phyloP scores from a whole-genome alignment of 2,888 invertebrate species.

The Epirrhoe tristata region DNA sequence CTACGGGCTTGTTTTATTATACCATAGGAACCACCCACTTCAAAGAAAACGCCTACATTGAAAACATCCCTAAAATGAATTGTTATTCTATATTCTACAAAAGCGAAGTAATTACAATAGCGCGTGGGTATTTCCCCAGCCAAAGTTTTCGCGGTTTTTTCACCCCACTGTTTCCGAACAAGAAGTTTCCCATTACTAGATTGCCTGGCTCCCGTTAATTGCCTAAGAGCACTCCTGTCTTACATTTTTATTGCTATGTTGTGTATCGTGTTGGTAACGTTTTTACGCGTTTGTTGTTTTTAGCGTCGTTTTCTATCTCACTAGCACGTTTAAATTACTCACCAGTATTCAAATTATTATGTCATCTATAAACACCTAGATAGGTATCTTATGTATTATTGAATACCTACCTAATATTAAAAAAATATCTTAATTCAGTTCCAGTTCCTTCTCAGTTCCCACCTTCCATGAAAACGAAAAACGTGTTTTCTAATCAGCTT shows the following conservation, averaged over 20 bases:
- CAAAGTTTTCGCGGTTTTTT: slow-evolving; percentile 37
- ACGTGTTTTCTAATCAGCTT: slow-evolving; percentile 2
- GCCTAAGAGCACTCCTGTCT: slow-evolving; percentile 38
- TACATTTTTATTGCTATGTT: slow-evolving; percentile 36
- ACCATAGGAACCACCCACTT: not conserved
- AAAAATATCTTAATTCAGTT: no score
- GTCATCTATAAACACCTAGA: no score
- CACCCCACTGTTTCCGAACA: slow-evolving; percentile 33
- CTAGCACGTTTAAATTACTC: not conserved
- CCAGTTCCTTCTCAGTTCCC: not conserved
- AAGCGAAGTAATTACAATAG: slow-evolving; percentile 35
- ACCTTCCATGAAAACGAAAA: slow-evolving; percentile 1
- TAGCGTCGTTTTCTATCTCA: not conserved
- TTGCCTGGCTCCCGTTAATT: slow-evolving; percentile 40
- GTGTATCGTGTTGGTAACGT: slow-evolving; percentile 26
- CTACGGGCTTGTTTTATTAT: no score
- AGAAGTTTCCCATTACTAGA: slow-evolving; percentile 42
- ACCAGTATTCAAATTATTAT: no score
- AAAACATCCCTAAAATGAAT: slow-evolving; percentile 10
- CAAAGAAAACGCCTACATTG: slow-evolving; percentile 7
- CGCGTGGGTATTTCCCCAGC: slow-evolving; percentile 21
- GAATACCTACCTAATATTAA: no score
- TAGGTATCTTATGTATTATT: no score
- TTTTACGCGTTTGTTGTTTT: slow-evolving; percentile 18
- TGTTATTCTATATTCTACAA: slow-evolving; percentile 19